These are phyloP conservation scores for Macrotus californicus DNA, from an alignment of 2,113 vertebrate species.

Conservation along the genomic window DNA sequence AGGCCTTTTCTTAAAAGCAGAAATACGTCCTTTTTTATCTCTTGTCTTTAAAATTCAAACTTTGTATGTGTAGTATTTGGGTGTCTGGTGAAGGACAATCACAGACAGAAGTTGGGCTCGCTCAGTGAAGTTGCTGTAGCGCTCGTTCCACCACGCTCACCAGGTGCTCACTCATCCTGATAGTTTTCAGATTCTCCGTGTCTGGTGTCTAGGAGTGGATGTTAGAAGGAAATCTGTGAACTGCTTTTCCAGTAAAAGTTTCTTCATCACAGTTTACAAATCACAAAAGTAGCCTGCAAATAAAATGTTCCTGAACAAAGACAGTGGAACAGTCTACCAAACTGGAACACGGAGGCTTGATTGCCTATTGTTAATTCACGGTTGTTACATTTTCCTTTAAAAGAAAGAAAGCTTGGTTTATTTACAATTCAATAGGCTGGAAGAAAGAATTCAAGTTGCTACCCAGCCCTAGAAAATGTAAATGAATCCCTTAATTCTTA, in stretches of 20 bases:
- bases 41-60: background rate
- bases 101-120: background rate
- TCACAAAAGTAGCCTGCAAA: background rate
- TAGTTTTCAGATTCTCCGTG: too few species aligned
- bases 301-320: conserved; percentile 23
- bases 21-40: background rate
- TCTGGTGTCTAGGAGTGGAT: background rate
- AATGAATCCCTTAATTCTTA: conserved; percentile 8
- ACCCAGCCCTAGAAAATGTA: conserved; percentile 10
- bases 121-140: background rate
- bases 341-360: background rate
- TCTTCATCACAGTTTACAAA: background rate
- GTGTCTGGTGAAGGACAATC: background rate
- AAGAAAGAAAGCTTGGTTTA: background rate
- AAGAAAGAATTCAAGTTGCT: background rate
- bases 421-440: background rate
- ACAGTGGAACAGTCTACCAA: background rate
- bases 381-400: background rate
- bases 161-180: too few species aligned
- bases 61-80: background rate
- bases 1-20: background rate
- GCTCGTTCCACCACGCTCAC: too few species aligned
- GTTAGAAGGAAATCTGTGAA: background rate
- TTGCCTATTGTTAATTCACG: background rate
- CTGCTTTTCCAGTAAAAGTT: background rate